Evolutionary conservation across 2,797 vertebrate genomes (phyloP).

Genomic region (Pipistrellus pygmaeus): DNA sequence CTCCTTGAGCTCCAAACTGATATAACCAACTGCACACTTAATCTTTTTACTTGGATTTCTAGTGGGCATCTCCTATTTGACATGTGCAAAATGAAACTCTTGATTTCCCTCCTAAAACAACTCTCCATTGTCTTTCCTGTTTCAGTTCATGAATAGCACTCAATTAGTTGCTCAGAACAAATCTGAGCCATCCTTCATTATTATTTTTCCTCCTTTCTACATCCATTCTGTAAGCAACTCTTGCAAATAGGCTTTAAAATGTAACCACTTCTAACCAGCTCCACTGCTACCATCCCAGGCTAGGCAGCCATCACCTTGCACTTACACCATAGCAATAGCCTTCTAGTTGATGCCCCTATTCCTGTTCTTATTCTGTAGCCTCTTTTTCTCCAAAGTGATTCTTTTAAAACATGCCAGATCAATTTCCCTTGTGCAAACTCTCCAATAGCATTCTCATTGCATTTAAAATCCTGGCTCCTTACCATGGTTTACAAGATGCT

Average conservation of each 20-base stretch:
- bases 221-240: background rate
- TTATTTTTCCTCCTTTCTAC: background rate
- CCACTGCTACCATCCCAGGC: background rate
- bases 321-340: background rate
- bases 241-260: background rate
- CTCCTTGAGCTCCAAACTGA: background rate
- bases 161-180: background rate
- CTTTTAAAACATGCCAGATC: constrained; percentile 36
- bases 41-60: background rate
- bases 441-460: background rate
- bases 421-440: background rate
- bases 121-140: background rate
- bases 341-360: background rate
- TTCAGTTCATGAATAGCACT: background rate
- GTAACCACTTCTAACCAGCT: background rate
- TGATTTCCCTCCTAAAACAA: background rate
- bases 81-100: background rate
- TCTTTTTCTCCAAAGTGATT: constrained; percentile 31
- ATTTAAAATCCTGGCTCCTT: constrained; percentile 39
- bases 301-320: background rate
- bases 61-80: background rate
- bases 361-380: background rate
- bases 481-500: background rate
- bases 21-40: background rate
- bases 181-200: background rate